These are phyloP conservation scores for Calidris pugnax DNA, from an alignment of 2,113 vertebrate genomes.

Conservation along the genomic window DNA sequence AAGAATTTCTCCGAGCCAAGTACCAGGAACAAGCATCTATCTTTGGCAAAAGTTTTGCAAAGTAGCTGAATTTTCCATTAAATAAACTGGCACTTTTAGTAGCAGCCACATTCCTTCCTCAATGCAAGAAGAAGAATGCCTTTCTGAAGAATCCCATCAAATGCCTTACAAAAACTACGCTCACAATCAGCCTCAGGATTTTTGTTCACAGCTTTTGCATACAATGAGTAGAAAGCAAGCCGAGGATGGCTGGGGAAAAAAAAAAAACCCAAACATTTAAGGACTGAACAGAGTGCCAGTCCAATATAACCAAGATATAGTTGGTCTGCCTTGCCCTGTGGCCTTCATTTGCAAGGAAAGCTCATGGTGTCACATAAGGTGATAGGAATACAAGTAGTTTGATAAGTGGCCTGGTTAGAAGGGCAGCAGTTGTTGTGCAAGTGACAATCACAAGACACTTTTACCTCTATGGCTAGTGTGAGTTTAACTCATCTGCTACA, in stretches of 20 bases:
- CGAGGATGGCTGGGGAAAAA: not conserved
- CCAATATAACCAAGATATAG: not conserved
- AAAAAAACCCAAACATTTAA: not conserved
- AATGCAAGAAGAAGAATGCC: not conserved
- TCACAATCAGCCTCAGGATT: not conserved
- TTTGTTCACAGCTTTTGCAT: not conserved
- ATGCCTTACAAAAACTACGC: not conserved
- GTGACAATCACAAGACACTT: not conserved
- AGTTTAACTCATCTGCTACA: not conserved
- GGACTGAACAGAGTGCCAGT: not conserved
- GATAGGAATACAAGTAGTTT: not conserved
- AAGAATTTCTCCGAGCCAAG: not conserved
- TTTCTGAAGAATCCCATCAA: not conserved
- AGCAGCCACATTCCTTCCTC: not conserved
- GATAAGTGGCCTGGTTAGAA: not conserved
- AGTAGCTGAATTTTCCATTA: not conserved
- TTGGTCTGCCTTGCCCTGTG: not conserved
- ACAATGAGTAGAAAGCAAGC: not conserved
- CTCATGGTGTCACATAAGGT: not conserved
- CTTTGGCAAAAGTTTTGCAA: not conserved
- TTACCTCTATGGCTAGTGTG: rapidly evolving
- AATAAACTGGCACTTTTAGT: not conserved
- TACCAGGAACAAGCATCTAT: not conserved
- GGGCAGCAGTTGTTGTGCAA: not conserved
- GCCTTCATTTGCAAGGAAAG: not conserved